Conservation (phyloP, 2,113 vertebrate genomes). For the Gracilinanus agilis region DNA sequence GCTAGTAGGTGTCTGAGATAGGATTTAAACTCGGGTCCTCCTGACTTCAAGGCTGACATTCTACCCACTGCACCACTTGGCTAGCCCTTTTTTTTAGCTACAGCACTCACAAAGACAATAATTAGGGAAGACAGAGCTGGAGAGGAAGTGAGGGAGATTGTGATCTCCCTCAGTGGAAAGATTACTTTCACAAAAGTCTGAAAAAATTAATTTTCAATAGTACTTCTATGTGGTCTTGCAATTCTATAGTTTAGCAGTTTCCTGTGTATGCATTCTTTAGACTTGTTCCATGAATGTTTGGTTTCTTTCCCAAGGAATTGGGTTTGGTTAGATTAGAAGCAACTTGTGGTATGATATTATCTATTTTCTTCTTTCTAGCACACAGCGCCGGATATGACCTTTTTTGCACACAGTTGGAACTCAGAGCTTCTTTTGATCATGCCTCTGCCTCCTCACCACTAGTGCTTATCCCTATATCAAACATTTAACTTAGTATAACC, state of each 20-base stretch:
- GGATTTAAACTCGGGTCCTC: no score
- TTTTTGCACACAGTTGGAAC: neutral
- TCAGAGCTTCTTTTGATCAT: neutral
- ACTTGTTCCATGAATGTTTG: neutral
- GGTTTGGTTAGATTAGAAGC: neutral
- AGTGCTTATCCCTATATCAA: neutral
- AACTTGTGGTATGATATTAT: neutral
- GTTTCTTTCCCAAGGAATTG: neutral
- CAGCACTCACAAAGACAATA: neutral
- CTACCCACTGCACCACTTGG: no score
- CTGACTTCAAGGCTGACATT: no score
- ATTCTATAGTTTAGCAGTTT: neutral
- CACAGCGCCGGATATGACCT: neutral
- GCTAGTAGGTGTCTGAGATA: no score
- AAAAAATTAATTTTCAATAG: neutral
- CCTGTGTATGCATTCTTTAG: neutral
- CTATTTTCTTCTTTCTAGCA: neutral
- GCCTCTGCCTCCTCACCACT: neutral
- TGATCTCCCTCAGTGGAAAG: neutral
- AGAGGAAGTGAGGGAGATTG: neutral
- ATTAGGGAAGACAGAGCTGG: neutral
- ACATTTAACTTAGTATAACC: neutral
- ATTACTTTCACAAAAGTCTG: neutral
- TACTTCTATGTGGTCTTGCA: neutral
- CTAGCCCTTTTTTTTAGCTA: no score